Percentiles rank a stretch among this genome's conserved stretches.
These are phyloP conservation scores for Agrilus mali DNA, from an alignment of 2,888 invertebrate genomes.

Conservation along the genomic window DNA sequence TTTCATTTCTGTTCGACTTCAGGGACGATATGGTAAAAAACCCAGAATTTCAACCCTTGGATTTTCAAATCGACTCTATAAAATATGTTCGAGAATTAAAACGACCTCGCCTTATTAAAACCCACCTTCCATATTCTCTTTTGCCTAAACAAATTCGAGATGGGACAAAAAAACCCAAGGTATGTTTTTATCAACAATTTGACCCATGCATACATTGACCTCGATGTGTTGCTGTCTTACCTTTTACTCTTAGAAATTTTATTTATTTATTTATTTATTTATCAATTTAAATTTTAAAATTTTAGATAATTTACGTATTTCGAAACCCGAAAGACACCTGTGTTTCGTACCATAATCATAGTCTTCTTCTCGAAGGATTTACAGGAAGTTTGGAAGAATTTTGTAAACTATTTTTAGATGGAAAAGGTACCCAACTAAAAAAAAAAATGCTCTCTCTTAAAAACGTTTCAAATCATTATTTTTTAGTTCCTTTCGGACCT, in stretches of 20 bases:
- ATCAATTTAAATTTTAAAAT: too few species aligned
- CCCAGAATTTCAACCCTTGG: conserved; percentile 21
- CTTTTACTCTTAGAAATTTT: too few species aligned
- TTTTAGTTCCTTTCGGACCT: conserved; percentile 19
- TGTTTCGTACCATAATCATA: conserved; percentile 81
- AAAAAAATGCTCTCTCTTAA: neutral
- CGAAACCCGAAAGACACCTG: conserved; percentile 85
- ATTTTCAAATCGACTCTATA: conserved; percentile 20
- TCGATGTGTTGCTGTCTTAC: too few species aligned
- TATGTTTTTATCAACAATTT: too few species aligned
- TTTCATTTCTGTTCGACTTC: conserved; percentile 32
- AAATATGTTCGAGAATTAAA: conserved; percentile 17
- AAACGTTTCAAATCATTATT: conserved; percentile 1
- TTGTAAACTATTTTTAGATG: conserved; percentile 56
- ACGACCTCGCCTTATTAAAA: conserved; percentile 44
- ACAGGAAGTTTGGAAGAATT: conserved; percentile 56
- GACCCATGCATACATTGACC: too few species aligned
- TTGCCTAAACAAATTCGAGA: conserved; percentile 38
- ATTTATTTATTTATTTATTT: too few species aligned
- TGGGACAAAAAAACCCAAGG: conserved; percentile 30
- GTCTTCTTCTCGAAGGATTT: conserved; percentile 46
- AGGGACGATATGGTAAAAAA: conserved; percentile 22
- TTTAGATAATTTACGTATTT: conserved; percentile 71
- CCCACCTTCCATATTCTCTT: conserved; percentile 47
- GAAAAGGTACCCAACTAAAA: conserved; percentile 39